Evolutionary conservation across 2,888 invertebrate genomes (phyloP), one percentile per base, ranked within the genome.

Genomic region (Scaeva pyrastri): DNA sequence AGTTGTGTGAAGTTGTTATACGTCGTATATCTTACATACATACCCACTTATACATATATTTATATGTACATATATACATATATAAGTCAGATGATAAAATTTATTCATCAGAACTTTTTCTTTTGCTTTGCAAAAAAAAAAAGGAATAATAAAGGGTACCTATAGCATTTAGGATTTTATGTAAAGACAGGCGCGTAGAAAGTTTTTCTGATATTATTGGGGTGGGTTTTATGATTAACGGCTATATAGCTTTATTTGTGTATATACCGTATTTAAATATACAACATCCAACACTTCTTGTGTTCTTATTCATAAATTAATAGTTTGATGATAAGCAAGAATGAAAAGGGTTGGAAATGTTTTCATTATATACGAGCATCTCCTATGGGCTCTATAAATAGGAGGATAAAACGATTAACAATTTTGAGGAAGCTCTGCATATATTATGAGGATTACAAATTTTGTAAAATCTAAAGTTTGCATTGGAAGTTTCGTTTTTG

Each of bases 141-240:
- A 31, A 16, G 31, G n/a, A 58, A 36, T 50, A 50, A 50, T 50
- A 39, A 68, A 68, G 50, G 66, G 52, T 68, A 64, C 45, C 45
- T 45, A 68, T n/a, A n/a, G n/a, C n/a, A n/a, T 66, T 66, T 66
- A 66, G 66, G 14, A 66, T 36, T 66, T 66, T 66, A 66, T 66
- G 66, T 48, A 48, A 48, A 48, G 66, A 48, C 66, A 66, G 66
- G 66, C 66, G 66, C 66, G 66, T 36, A 66, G 66, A 36, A 31
- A 31, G 41, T 66, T 62, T 62, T 62, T 23, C 31, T 66, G 26
- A 60, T 19, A 19, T 31, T 31, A 43, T 48, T 64, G 12, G 66
- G 66, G 66, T 66, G 66, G 66, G 48, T 66, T 64, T 64, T 60
- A 41, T 41, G 60, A 45, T 45, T 45, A 64, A 64, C 26, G 64